Evolutionary conservation across 2,113 vertebrate species (phyloP).

Genomic region (Pomatorhinus ruficollis): DNA sequence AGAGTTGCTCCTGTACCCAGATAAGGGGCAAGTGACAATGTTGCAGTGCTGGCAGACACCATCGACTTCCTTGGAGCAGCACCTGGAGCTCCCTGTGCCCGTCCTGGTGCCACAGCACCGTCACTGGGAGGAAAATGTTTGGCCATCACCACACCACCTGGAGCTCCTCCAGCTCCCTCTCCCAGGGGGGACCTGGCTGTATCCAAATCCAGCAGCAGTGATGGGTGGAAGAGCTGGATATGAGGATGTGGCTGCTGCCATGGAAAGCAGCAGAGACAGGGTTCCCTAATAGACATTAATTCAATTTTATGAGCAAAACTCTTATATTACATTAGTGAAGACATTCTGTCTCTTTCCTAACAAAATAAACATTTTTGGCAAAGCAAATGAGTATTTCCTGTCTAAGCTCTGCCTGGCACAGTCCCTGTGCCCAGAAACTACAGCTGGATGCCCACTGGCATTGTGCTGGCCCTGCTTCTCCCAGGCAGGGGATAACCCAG

Average conservation of each 20-base stretch:
- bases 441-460: not conserved
- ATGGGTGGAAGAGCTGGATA: not conserved
- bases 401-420: not conserved
- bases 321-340: not conserved
- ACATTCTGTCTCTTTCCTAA: not conserved
- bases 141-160: not conserved
- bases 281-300: not conserved
- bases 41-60: not conserved
- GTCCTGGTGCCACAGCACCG: fast-evolving
- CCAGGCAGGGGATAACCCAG: not conserved
- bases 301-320: not conserved
- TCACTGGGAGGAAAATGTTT: not conserved
- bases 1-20: fast-evolving
- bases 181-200: not conserved
- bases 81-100: not conserved
- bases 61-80: fast-evolving
- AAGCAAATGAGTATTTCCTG: not conserved
- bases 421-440: not conserved
- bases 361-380: not conserved
- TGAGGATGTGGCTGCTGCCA: not conserved
- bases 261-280: not conserved
- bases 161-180: not conserved
- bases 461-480: not conserved
- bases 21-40: not conserved
- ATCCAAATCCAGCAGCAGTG: not conserved